Percentiles rank a stretch among this genome's conserved stretches.
phyloP scores from a whole-genome alignment of 1,140 invertebrate genomes.

The Heliconius himera region DNA sequence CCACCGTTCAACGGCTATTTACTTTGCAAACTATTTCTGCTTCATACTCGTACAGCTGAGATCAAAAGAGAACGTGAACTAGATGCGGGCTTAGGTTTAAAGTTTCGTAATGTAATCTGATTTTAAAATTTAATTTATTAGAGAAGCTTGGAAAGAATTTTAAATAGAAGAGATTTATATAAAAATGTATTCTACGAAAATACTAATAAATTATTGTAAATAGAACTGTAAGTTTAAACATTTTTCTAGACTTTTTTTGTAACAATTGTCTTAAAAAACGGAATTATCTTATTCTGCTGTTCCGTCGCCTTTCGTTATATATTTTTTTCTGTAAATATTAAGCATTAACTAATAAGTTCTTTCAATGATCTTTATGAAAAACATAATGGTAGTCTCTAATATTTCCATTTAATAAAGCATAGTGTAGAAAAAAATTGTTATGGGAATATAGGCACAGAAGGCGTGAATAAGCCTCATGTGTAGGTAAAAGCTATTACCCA shows the following conservation, averaged over 20 bases:
- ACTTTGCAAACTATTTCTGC: conserved; percentile 36
- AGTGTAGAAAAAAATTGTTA: not conserved
- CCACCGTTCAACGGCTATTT: conserved; percentile 30
- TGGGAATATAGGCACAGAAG: conserved; percentile 3
- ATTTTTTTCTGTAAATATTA: too few relatives aligned
- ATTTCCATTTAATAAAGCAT: not conserved
- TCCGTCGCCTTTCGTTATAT: too few relatives aligned
- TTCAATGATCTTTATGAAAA: not conserved
- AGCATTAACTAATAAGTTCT: too few relatives aligned
- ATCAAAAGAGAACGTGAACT: conserved; percentile 24
- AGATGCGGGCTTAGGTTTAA: conserved; percentile 33
- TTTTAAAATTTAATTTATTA: not conserved
- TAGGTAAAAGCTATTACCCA: conserved; percentile 1
- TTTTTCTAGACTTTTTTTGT: too few relatives aligned
- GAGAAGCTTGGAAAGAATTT: not conserved
- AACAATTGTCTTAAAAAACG: too few relatives aligned
- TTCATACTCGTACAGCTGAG: conserved; percentile 21
- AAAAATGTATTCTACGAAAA: not conserved
- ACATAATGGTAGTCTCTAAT: not conserved
- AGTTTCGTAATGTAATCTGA: conserved; percentile 7
- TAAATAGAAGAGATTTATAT: not conserved
- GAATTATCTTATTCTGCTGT: too few relatives aligned
- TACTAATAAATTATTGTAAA: not conserved
- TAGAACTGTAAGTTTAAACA: too few relatives aligned
- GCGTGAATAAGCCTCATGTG: conserved; percentile 4